Evolutionary conservation across 2,888 invertebrate species (phyloP).

Genomic region (Archips crataeganus): DNA sequence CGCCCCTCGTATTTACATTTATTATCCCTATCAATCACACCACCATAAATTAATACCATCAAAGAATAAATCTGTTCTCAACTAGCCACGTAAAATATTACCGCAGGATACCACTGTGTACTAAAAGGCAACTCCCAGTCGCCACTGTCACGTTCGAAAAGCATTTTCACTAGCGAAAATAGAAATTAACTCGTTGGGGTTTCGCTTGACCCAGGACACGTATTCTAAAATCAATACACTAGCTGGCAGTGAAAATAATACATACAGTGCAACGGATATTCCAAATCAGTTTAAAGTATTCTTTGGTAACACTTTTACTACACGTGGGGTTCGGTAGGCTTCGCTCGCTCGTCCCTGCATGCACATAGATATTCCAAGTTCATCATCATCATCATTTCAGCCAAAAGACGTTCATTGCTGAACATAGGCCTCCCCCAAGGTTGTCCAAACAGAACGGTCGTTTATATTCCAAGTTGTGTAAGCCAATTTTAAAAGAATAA

Average conservation of each 20-base stretch:
- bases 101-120: slow-evolving; percentile 17
- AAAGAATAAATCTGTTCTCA: slow-evolving; percentile 30
- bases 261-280: slow-evolving; percentile 33
- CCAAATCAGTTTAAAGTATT: not conserved
- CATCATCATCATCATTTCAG: no score
- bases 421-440: no score
- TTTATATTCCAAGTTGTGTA: not conserved
- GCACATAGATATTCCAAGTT: not conserved
- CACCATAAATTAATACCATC: no score
- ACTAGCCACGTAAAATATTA: slow-evolving; percentile 42
- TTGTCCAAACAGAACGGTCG: no score
- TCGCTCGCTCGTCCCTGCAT: not conserved
- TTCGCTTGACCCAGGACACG: slow-evolving; percentile 57
- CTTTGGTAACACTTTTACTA: slow-evolving; percentile 10
- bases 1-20: no score
- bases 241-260: slow-evolving; percentile 38
- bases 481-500: not conserved
- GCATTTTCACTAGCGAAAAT: slow-evolving; percentile 55
- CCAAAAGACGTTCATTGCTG: no score
- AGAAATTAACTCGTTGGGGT: slow-evolving; percentile 58
- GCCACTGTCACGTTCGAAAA: slow-evolving; percentile 56
- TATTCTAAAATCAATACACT: slow-evolving; percentile 59
- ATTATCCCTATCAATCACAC: no score
- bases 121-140: slow-evolving; percentile 46
- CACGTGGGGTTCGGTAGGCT: not conserved